Base-by-base conservation (phyloP, 2,113 vertebrate species). In the Albula glossodonta region DNA sequence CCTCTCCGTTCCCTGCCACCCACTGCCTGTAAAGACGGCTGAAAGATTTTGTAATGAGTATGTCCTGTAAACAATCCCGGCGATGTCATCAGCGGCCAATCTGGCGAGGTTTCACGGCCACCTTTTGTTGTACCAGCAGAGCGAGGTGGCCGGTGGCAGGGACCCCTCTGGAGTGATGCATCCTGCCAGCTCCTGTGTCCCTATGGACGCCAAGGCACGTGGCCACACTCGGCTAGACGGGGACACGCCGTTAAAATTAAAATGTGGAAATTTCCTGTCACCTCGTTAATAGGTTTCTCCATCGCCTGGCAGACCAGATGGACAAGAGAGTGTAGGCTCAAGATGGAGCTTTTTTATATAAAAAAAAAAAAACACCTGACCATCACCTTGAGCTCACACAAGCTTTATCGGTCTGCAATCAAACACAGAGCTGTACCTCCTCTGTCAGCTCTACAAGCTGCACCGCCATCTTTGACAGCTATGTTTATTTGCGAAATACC, bases 231-330 rank as follows among this genome's bases (percentile, higher is more conserved):
- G 25, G 86, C 89, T 83, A 53, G 87, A 91, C 88, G 85, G 87
- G 90, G 87, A 89, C 91, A 92, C 89, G 90, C 93, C 92, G 92
- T 95, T 95, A 93, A 94, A 96, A 94, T 92, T 92, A 94, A 93
- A 93, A 93, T 91, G 91, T 93, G 94, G 89, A 94, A 92, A 86
- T 95, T 95, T 93, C 91, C 89, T 88, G 93, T 95, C 91, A 92
- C 93, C 89, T 93, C 77, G 82, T 92, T 95, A 94, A 96, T 93
- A 66, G 93, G 92, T 86, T 93, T 91, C 86, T 93, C 89, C 0
- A 81, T 92, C 88, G 90, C 78, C 51, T 4, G 90, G 90, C 92
- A 92, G 84, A 87, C 89, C 78, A 89, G 92, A 94, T 94, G 90
- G 91, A 93, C 92, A 89, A 88, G 82, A 63, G 89, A 63, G 81